A percentile compares a stretch with the other conserved stretches of the same genome.
These are phyloP conservation scores for Pangasius larnaudii DNA, from an alignment of 2,797 vertebrate species.

Conservation along the genomic window DNA sequence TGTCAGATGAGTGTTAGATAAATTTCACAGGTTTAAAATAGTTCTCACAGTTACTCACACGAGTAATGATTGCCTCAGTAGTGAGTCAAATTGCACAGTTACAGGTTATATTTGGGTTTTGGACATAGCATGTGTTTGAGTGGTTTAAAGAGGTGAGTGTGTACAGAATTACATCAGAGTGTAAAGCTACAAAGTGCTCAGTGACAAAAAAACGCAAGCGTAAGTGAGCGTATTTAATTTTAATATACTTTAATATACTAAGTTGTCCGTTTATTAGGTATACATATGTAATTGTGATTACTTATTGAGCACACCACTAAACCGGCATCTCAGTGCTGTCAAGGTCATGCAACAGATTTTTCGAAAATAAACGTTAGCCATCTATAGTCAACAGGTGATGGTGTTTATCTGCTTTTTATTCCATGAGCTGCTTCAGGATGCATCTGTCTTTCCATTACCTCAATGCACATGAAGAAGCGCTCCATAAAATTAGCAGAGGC, in stretches of 20 bases:
- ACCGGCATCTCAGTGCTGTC: not conserved
- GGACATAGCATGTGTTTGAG: not conserved
- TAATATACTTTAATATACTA: not conserved
- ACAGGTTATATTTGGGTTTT: not conserved
- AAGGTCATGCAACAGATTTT: constrained; percentile 1
- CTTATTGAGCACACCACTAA: not conserved
- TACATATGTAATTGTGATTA: not conserved
- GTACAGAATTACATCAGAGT: not conserved
- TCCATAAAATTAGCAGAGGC: not conserved
- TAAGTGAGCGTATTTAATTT: not conserved
- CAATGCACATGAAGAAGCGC: not conserved
- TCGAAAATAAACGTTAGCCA: not conserved
- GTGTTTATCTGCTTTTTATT: constrained; percentile 13
- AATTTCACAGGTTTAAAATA: constrained; percentile 4
- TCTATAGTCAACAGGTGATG: constrained; percentile 5
- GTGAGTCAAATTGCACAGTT: not conserved
- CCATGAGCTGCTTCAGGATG: not conserved
- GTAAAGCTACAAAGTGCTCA: not conserved
- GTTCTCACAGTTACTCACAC: not conserved
- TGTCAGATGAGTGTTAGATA: not conserved
- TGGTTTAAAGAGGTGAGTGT: not conserved
- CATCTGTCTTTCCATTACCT: constrained; percentile 16
- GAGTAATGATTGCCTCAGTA: not conserved
- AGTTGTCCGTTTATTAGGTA: not conserved
- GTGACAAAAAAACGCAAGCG: not conserved